Evolutionary conservation across 2,888 invertebrate genomes (phyloP).

Genomic region (Eucera pruinosa): DNA sequence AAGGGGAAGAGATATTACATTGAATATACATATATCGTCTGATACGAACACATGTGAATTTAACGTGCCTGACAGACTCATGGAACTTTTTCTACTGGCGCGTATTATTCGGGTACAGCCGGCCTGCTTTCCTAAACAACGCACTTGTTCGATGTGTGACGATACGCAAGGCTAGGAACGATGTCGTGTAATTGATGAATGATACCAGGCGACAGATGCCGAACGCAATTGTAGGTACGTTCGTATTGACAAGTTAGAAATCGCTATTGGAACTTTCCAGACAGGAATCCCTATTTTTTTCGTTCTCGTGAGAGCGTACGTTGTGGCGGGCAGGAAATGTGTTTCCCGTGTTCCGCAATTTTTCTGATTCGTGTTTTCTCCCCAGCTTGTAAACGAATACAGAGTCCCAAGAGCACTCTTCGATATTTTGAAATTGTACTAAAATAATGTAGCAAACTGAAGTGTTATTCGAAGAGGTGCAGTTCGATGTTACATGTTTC

Average conservation of each 20-base stretch:
- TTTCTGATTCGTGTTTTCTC: neutral
- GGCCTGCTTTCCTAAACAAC: slow-evolving; percentile 7
- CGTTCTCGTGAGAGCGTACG: slow-evolving; percentile 7
- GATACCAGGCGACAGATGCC: slow-evolving; percentile 32
- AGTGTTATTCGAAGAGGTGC: neutral
- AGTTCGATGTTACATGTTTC: neutral
- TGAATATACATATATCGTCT: slow-evolving; percentile 24
- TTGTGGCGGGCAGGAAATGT: neutral
- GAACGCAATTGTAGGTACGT: slow-evolving; percentile 52
- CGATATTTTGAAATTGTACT: neutral
- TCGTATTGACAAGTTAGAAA: slow-evolving; percentile 37
- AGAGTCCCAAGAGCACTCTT: neutral
- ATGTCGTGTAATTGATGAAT: slow-evolving; percentile 47
- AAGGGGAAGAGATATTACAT: neutral
- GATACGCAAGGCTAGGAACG: slow-evolving; percentile 16
- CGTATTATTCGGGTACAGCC: neutral
- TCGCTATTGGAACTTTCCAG: slow-evolving; percentile 20
- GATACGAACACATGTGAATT: slow-evolving; percentile 59
- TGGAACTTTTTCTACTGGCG: neutral
- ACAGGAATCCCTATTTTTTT: slow-evolving; percentile 3
- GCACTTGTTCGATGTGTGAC: neutral
- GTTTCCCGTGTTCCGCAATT: slow-evolving; percentile 28
- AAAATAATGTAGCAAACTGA: neutral
- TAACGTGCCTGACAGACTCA: slow-evolving; percentile 19
- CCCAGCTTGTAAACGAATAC: neutral